A percentile compares a stretch with the other conserved stretches of the same genome.
phyloP scores from a whole-genome alignment of 1,140 invertebrate genomes.

The Drosophila kepulauana region DNA sequence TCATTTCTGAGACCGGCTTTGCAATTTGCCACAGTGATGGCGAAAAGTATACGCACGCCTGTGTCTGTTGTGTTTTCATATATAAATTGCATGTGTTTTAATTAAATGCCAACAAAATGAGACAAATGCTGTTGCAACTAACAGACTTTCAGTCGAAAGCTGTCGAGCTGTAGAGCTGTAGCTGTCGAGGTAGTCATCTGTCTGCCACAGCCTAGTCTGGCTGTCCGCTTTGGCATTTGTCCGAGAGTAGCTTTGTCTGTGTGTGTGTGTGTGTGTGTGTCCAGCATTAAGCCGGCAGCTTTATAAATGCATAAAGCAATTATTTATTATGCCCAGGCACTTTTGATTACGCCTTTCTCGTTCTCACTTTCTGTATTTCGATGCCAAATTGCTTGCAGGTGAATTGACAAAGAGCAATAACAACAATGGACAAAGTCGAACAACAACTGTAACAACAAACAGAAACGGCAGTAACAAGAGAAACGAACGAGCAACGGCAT shows the following conservation, averaged over 20 bases:
- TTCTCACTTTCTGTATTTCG: not conserved
- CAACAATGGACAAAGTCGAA: slow-evolving; percentile 24
- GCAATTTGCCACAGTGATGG: not conserved
- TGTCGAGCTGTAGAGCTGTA: not conserved
- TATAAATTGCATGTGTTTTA: slow-evolving; percentile 41
- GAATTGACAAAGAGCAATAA: slow-evolving; percentile 33
- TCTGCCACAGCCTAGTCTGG: not conserved
- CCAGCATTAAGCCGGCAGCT: slow-evolving; percentile 22
- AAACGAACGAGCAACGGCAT: not conserved
- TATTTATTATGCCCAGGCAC: slow-evolving; percentile 63
- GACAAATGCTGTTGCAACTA: slow-evolving; percentile 34
- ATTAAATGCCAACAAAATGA: slow-evolving; percentile 54
- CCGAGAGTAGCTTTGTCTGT: slow-evolving; percentile 17
- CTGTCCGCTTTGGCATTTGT: slow-evolving; percentile 7
- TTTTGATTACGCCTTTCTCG: slow-evolving; percentile 48
- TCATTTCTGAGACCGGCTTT: not conserved
- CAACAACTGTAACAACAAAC: slow-evolving; percentile 17
- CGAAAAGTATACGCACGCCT: slow-evolving; percentile 12
- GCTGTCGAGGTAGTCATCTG: not conserved
- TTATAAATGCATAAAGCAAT: slow-evolving; percentile 45
- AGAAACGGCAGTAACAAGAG: slow-evolving; percentile 1
- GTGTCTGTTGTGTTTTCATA: slow-evolving; percentile 11
- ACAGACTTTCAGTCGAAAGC: slow-evolving; percentile 6
- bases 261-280: not conserved
- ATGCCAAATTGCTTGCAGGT: slow-evolving; percentile 20